Conservation (phyloP, 2,113 vertebrate genomes). For the Muscicapa adusta region DNA sequence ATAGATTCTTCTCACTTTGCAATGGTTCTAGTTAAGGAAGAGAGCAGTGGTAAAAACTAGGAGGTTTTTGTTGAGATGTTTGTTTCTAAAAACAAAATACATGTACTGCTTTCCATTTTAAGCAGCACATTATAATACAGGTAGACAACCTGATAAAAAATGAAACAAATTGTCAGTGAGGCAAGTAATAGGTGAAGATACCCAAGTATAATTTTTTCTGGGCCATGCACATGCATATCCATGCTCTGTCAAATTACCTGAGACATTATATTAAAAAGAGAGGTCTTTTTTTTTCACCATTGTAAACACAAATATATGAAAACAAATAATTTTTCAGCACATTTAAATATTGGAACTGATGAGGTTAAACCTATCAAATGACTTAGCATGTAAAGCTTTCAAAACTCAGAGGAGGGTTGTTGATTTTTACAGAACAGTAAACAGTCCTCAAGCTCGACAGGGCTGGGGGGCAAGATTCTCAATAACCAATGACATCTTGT, state of each 20-base stretch:
- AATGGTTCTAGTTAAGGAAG: not conserved
- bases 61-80: not conserved
- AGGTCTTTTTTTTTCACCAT: not conserved
- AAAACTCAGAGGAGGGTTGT: not conserved
- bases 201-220: not conserved
- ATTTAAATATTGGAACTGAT: not conserved
- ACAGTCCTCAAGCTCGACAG: not conserved
- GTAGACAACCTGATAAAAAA: not conserved
- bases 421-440: not conserved
- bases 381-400: not conserved
- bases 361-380: not conserved
- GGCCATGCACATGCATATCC: not conserved
- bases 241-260: not conserved
- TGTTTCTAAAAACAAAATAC: not conserved
- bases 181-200: not conserved
- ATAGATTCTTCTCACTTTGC: not conserved
- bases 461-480: fast-evolving
- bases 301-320: not conserved
- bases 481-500: not conserved
- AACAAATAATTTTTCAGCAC: not conserved
- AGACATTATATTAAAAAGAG: not conserved
- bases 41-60: not conserved
- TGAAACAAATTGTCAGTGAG: not conserved
- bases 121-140: not conserved
- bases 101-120: not conserved